phyloP scores from a whole-genome alignment of 2,113 vertebrate species.

The Martes martes region DNA sequence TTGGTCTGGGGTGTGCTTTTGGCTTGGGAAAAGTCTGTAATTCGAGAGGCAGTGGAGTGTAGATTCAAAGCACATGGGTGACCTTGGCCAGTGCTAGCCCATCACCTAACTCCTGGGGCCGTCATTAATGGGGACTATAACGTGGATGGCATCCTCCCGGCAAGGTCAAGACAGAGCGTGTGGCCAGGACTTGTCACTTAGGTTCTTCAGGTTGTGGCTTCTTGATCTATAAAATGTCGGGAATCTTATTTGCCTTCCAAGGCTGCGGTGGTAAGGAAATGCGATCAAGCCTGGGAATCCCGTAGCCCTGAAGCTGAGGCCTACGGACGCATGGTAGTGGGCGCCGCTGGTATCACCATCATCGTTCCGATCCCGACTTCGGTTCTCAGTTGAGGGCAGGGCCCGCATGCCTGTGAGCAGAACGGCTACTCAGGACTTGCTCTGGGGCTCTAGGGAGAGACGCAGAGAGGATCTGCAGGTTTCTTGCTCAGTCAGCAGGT shows the following conservation, averaged over 20 bases:
- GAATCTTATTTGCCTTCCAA: background rate
- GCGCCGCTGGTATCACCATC: too few relatives aligned
- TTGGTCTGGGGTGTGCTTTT: background rate
- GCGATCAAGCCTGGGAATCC: background rate
- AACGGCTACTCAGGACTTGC: background rate
- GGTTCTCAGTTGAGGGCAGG: background rate
- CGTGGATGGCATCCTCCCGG: rapidly evolving
- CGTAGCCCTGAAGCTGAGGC: background rate
- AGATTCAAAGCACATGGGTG: background rate
- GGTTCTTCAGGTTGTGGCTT: background rate
- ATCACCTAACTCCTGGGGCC: background rate
- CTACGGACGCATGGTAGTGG: background rate
- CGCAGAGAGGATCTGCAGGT: background rate
- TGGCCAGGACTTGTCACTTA: background rate
- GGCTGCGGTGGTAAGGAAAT: background rate
- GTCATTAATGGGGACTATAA: background rate
- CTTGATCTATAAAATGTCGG: background rate
- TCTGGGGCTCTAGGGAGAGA: background rate
- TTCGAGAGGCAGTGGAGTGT: background rate
- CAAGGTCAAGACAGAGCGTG: background rate
- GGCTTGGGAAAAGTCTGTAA: background rate
- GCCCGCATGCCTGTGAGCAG: background rate
- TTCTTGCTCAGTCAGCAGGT: background rate
- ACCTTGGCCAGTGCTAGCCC: rapidly evolving
- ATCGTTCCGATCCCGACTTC: background rate